phyloP scores from a whole-genome alignment of 1,140 invertebrate genomes.

The Hetaerina americana region DNA sequence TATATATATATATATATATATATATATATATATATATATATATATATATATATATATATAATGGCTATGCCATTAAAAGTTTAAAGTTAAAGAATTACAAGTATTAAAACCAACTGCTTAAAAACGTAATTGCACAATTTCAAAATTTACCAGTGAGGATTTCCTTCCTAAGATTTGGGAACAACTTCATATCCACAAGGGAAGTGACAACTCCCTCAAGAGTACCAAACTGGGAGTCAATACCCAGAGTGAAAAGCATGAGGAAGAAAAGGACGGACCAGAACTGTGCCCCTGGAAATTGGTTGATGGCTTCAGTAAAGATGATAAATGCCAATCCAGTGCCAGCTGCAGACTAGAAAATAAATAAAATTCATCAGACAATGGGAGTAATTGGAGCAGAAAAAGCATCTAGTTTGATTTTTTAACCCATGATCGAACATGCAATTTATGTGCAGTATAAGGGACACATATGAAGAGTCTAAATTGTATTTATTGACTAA shows the following conservation, averaged over 20 bases:
- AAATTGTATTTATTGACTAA: no score
- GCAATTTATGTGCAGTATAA: no score
- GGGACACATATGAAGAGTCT: no score
- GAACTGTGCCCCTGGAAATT: conserved; percentile 85
- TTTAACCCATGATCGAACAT: no score
- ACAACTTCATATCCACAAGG: conserved; percentile 88
- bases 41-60: no score
- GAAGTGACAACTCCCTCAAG: conserved; percentile 92
- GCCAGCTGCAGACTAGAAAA: conserved; percentile 74
- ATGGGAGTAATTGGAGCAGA: no score
- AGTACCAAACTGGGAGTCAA: conserved; percentile 91
- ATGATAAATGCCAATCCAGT: conserved; percentile 91
- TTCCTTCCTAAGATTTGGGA: conserved; percentile 84
- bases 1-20: no score
- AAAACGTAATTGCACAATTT: background rate
- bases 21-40: no score
- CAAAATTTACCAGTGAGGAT: conserved; percentile 65
- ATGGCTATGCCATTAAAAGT: no score
- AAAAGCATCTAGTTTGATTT: no score
- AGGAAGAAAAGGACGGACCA: conserved; percentile 91
- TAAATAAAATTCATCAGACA: no score
- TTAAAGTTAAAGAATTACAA: no score
- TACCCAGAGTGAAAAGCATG: conserved; percentile 89
- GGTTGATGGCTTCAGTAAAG: conserved; percentile 92
- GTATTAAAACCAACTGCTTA: background rate